A percentile compares a stretch with the other conserved stretches of the same genome.
phyloP scores from a whole-genome alignment of 2,888 invertebrate species.

The Nasonovia ribisnigri region DNA sequence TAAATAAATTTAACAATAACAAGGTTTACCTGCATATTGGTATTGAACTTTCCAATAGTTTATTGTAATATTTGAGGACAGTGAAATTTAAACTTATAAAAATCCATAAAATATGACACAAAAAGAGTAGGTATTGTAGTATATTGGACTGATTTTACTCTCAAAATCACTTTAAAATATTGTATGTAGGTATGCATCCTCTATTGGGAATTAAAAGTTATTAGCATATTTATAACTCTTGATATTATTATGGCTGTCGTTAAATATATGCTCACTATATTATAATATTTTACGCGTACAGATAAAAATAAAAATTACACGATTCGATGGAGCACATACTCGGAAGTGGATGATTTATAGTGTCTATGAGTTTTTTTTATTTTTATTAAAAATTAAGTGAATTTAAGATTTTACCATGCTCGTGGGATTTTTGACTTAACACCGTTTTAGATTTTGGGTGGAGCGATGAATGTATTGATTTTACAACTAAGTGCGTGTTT shows the following conservation, averaged over 20 bases:
- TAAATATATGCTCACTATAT: not conserved
- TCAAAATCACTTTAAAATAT: not conserved
- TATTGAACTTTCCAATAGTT: not conserved
- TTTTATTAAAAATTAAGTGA: not conserved
- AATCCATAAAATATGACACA: not conserved
- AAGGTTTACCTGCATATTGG: not conserved
- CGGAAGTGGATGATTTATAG: not conserved
- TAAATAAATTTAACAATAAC: not conserved
- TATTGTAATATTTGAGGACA: not conserved
- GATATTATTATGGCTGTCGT: not conserved
- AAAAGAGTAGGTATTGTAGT: not conserved
- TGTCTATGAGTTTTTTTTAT: not conserved
- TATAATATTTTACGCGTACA: not conserved
- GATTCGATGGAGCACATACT: not conserved
- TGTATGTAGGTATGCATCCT: not conserved
- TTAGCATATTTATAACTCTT: constrained; percentile 14
- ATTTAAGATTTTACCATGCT: not conserved
- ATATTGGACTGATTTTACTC: not conserved
- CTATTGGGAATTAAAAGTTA: not conserved
- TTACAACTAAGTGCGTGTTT: too few species aligned
- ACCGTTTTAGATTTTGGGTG: not conserved
- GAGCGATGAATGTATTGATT: too few species aligned
- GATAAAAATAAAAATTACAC: not conserved
- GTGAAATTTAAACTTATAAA: not conserved
- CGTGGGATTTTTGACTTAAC: not conserved